Percentiles rank a stretch among this genome's conserved stretches.
phyloP scores from a whole-genome alignment of 2,888 invertebrate genomes.

The Cephonodes hylas region DNA sequence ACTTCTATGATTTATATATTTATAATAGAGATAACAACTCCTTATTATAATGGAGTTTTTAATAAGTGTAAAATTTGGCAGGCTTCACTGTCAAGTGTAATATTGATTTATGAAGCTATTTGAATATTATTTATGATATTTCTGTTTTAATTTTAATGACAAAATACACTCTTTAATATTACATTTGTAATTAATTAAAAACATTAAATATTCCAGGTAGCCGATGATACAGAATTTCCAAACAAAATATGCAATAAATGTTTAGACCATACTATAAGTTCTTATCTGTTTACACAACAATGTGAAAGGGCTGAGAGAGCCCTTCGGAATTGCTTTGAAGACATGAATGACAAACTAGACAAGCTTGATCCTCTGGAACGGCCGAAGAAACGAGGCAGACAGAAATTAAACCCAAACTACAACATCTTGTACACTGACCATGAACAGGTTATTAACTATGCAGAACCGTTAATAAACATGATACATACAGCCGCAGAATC shows the following conservation, averaged over 20 bases:
- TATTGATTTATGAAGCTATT: no score
- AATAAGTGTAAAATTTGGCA: no score
- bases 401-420: constrained; percentile 57
- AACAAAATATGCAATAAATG: constrained; percentile 64
- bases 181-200: neutral
- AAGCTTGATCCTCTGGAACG: constrained; percentile 62
- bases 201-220: constrained; percentile 47
- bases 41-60: no score
- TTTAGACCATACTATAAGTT: constrained; percentile 50
- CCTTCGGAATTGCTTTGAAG: constrained; percentile 62
- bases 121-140: no score
- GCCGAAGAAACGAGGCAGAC: constrained; percentile 57
- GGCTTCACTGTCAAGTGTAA: no score
- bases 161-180: no score
- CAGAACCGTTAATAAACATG: constrained; percentile 60
- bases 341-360: constrained; percentile 60
- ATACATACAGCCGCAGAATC: constrained; percentile 45
- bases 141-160: no score
- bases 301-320: constrained; percentile 65
- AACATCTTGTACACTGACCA: constrained; percentile 53
- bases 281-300: constrained; percentile 67
- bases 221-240: constrained; percentile 55
- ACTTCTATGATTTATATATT: neutral
- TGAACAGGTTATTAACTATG: constrained; percentile 61
- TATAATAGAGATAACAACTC: neutral